These are phyloP conservation scores for Otis tarda DNA, from an alignment of 2,113 vertebrate genomes.

Conservation along the genomic window DNA sequence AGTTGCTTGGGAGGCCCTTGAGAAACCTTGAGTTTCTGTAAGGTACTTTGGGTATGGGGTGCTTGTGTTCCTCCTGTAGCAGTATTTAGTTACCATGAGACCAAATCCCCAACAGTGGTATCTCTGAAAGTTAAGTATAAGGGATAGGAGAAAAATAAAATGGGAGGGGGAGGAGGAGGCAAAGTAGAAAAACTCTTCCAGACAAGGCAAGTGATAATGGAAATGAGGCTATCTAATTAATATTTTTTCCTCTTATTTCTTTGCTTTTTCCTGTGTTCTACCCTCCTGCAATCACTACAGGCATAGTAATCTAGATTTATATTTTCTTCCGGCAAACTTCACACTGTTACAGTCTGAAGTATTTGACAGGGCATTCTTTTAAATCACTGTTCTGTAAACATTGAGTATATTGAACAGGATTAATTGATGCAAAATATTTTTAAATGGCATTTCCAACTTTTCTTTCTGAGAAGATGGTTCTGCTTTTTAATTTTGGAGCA, in stretches of 20 bases:
- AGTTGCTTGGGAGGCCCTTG: background rate
- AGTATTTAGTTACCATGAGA: background rate
- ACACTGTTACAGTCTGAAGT: background rate
- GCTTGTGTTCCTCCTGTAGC: background rate
- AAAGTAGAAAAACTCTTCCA: background rate
- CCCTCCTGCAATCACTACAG: rapidly evolving
- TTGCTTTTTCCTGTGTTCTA: background rate
- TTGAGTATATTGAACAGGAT: background rate
- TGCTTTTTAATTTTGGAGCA: background rate
- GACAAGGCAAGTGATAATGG: background rate
- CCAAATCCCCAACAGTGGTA: background rate
- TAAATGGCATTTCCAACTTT: background rate
- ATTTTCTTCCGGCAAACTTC: background rate
- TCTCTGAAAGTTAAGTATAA: background rate
- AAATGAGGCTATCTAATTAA: background rate
- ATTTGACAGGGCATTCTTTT: background rate
- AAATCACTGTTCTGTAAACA: background rate
- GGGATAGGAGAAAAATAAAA: background rate
- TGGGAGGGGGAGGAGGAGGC: no score
- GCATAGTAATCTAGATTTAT: background rate
- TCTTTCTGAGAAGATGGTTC: background rate
- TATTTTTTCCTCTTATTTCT: background rate
- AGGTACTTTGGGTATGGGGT: background rate
- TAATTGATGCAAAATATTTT: background rate
- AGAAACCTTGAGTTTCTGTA: background rate